These are phyloP conservation scores for Acrocyrtus sp. DNA, from an alignment of 2,888 invertebrate genomes.

Conservation along the genomic window DNA sequence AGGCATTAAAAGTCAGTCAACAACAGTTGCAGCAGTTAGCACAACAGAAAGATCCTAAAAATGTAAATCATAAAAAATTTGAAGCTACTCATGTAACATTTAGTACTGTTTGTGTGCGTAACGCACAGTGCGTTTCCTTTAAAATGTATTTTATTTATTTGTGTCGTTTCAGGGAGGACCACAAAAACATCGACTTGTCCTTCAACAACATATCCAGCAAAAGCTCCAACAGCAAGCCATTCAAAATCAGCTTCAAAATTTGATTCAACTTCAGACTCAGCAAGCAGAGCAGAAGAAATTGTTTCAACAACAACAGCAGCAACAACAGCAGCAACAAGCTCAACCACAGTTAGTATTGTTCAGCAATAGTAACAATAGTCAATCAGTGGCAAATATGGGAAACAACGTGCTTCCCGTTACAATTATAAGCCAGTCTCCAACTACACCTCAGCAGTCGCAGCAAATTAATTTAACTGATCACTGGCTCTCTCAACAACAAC, in stretches of 20 bases:
- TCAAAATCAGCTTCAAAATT: conserved; percentile 65
- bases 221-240: conserved; percentile 73
- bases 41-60: conserved; percentile 56
- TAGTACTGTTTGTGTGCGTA: too few species aligned
- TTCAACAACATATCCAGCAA: conserved; percentile 77
- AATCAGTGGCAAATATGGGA: not conserved
- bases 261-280: conserved; percentile 62
- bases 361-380: conserved; percentile 1
- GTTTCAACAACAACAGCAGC: conserved; percentile 64
- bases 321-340: conserved; percentile 67
- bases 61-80: conserved; percentile 30
- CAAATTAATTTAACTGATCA: not conserved
- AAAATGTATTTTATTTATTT: conserved; percentile 9
- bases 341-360: conserved; percentile 47
- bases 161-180: conserved; percentile 47
- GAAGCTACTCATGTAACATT: too few species aligned
- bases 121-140: too few species aligned
- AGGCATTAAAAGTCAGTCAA: conserved; percentile 81
- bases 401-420: conserved; percentile 5
- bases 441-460: conserved; percentile 56
- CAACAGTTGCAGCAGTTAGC: conserved; percentile 68
- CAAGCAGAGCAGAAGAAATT: conserved; percentile 73
- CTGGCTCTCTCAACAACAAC: not conserved
- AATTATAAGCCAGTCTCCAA: not conserved
- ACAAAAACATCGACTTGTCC: conserved; percentile 65